Evolutionary conservation across 1,140 invertebrate genomes (phyloP).

Genomic region (Tribolium castaneum): DNA sequence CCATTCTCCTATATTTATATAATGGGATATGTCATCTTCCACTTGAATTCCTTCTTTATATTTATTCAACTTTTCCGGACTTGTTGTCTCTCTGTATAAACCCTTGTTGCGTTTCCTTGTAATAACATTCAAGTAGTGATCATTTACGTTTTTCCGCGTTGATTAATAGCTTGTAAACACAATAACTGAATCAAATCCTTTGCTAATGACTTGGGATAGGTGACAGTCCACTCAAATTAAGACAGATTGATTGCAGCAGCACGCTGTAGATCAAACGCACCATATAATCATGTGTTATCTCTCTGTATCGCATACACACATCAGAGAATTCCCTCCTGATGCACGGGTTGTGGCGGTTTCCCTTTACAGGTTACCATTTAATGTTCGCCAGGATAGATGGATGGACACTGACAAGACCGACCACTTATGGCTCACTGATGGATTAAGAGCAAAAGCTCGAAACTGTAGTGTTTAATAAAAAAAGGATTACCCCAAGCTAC

Average conservation of each 20-base stretch:
- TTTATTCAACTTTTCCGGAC: not conserved
- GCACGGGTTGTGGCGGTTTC: constrained; percentile 15
- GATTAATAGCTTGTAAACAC: not conserved
- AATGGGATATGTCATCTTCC: constrained; percentile 3
- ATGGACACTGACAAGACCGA: constrained; percentile 26
- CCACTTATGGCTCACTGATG: constrained; percentile 24
- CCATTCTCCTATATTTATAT: constrained; percentile 18
- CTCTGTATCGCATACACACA: constrained; percentile 18
- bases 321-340: constrained; percentile 13
- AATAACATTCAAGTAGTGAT: not conserved
- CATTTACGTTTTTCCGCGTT: not conserved
- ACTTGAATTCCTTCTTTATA: constrained; percentile 1
- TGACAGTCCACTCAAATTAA: constrained; percentile 32
- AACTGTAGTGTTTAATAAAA: not conserved
- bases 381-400: constrained; percentile 6
- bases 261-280: constrained; percentile 20
- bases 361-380: constrained; percentile 29
- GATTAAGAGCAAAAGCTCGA: not conserved
- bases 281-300: constrained; percentile 33
- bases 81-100: not conserved
- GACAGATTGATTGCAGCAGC: constrained; percentile 20
- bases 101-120: not conserved
- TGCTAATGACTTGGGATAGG: constrained; percentile 12
- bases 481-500: not conserved
- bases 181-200: constrained; percentile 2